Base-by-base conservation (phyloP, 2,888 invertebrate genomes). In the Xestia xanthographa region DNA sequence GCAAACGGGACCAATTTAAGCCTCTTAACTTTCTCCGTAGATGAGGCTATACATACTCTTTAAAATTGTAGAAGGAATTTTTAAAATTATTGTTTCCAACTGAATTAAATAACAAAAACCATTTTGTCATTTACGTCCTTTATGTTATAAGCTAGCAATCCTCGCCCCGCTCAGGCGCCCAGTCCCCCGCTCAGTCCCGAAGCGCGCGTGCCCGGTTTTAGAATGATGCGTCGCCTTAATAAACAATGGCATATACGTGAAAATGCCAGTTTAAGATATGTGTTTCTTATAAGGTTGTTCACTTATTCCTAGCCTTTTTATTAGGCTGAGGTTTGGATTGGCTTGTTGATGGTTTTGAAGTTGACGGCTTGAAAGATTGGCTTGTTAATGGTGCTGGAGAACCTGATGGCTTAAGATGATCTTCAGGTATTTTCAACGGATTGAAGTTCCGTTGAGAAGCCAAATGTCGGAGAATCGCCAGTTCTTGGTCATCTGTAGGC, bases 391-490 rank as follows among this genome's bases (percentile, higher is more conserved):
- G 8, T 22, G 9, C 1, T 9, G 41, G 41, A 9, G 56, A 26
- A 58, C 8, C 17, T 8, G 56, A 17, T 6, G 83, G 82, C 14
- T 68, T 81, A 48, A 76, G 72, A 38, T 67, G 11, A 4, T 90
- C 86, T 85, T 95, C 94, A 17, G 90, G 69, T 48, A 96, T 90
- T 77, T 90, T 90, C 14, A 95, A 80, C 5, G 96, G 96, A 83
- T 96, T 96, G 73, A 95, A 95, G 67, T 88, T 90, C 56, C 82
- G 91, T 80, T 93, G 93, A 0, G 88, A 80, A 14, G 88, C 84
- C 38, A 96, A 87, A 83, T 94, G 90, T 41, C 92, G 86, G 8
- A 95, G 41, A 43, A 90, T 87, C 12, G 83, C 71, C 4, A 93
- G 80, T 68, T 93, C 95, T 67, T 85, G 84, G 63, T 92, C 86